A percentile compares a stretch with the other conserved stretches of the same genome.
Evolutionary conservation across 2,797 vertebrate genomes (phyloP).

Genomic region (Poecilia gillii): DNA sequence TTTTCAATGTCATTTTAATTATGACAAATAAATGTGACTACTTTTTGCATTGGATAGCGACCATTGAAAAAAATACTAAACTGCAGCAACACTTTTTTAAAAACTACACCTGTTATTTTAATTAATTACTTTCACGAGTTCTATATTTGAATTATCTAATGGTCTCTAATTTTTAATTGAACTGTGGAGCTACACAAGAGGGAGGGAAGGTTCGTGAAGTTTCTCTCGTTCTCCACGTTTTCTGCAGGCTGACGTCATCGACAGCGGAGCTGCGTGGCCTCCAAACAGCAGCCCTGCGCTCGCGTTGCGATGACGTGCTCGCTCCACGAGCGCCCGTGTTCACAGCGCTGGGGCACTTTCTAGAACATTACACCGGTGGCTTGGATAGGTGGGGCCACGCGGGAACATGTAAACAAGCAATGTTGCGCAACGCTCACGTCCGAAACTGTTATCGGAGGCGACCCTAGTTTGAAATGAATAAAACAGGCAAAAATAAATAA

Average conservation of each 20-base stretch:
- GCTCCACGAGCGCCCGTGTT: conserved; percentile 49
- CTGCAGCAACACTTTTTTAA: not conserved
- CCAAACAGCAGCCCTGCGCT: conserved; percentile 44
- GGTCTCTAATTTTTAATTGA: not conserved
- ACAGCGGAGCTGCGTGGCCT: conserved; percentile 62
- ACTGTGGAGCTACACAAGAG: not conserved
- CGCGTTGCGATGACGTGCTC: conserved; percentile 61
- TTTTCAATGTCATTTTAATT: not conserved
- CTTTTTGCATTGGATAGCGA: not conserved
- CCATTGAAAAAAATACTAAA: not conserved
- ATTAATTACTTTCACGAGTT: not conserved
- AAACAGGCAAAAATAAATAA: not conserved
- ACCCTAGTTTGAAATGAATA: not conserved
- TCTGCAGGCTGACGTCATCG: conserved; percentile 74
- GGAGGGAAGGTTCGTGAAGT: conserved; percentile 34
- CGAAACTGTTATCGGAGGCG: conserved; percentile 2
- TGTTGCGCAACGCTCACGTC: conserved; percentile 74
- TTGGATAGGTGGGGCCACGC: conserved; percentile 76
- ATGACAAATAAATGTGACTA: not conserved
- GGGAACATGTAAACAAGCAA: conserved; percentile 79
- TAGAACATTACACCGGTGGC: conserved; percentile 65
- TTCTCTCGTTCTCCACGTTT: conserved; percentile 45
- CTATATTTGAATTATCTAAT: not conserved
- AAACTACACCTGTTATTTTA: not conserved
- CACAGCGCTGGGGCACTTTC: conserved; percentile 45